Base-by-base conservation (phyloP, 2,113 vertebrate species). In the Spilogale gracilis region DNA sequence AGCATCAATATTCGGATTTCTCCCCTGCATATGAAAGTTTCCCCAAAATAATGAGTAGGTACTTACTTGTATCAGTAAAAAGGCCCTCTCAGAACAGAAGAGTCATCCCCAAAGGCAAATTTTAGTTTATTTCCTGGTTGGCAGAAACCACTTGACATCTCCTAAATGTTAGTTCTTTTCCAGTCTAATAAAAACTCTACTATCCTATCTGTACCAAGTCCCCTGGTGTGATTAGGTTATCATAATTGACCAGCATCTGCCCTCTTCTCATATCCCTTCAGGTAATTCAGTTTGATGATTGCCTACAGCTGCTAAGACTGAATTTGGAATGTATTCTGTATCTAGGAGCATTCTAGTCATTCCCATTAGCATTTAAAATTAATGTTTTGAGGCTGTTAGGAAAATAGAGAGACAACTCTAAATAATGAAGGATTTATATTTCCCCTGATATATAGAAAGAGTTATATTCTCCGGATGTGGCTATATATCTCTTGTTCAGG, bases 321-420 rank as follows among this genome's bases (percentile, higher is more conserved):
- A 96, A 82, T 91, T 95, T 90, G 60, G 58, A 92, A 81, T 18
- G 38, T 96, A 43, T 90, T 86, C 61, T 88, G 8, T 82, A 27
- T 78, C 58, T 61, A 90, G 32, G 71, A 94, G 45, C 61, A 83
- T 87, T 89, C 56, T 90, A 89, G 61, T 71, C 94, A 97, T 95
- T 97, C 58, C 48, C 76, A 79, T 95, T 73, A 92, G 67, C 54
- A 60, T 96, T 97, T 96, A 96, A 96, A 95, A 96, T 94, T 67
- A 95, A 95, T 91, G 60, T 95, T 94, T 93, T 43, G 43, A 94
- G 93, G 32, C 76, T 95, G 50, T 78, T 89, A 91, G 96, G 54
- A 89, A 94, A 98, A 97, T 89, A 91, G 23, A 78, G 56, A 96
- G 58, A 21, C n/a, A 92, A 48, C 16, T 69, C 38, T 76, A 96